Evolutionary conservation across 2,888 invertebrate genomes (phyloP), one percentile per base, ranked within the genome.

Genomic region (Subacronicta megacephala): DNA sequence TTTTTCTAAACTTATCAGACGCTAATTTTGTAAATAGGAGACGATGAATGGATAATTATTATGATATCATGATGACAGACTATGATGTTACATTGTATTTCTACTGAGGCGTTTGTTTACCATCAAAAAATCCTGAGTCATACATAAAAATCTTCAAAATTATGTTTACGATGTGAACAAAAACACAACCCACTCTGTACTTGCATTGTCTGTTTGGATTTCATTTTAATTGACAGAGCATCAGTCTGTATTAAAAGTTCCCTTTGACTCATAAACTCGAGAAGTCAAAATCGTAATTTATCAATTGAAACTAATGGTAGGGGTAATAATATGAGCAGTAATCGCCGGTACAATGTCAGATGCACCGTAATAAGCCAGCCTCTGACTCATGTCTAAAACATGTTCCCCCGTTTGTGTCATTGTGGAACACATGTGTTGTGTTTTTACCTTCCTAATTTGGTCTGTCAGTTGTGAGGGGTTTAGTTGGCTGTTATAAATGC

Each of bases 351-450:
- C 72, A 59, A 55, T 50, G 70, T 65, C 68, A 68, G 58, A 58
- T 62, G 46, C 52, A 66, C 35, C 26, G 55, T 62, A 58, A 56
- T 65, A 36, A 63, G 62, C 37, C 57, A 52, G 60, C 29, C 50
- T 61, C 15, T 83, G 81, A 83, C 45, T 81, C 83, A 81, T 67
- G 51, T 64, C 55, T 15, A 36, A 75, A 64, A 60, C 56, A 77
- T 72, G 64, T 59, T 62, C 56, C 60, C 43, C 61, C 65, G 69
- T 58, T 66, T 54, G 72, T 75, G 61, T 59, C 56, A 71, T 53
- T 67, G 57, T 68, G 51, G 54, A 59, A 66, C 69, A 69, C 46
- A 68, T 65, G 68, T 17, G 17, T 33, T 64, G 35, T 61, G 40
- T 67, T 17, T 50, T 47, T 46, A 65, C n/a, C 45, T 58, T 57